Conservation (phyloP, 2,888 invertebrate genomes). For the Rhamnusium bicolor region DNA sequence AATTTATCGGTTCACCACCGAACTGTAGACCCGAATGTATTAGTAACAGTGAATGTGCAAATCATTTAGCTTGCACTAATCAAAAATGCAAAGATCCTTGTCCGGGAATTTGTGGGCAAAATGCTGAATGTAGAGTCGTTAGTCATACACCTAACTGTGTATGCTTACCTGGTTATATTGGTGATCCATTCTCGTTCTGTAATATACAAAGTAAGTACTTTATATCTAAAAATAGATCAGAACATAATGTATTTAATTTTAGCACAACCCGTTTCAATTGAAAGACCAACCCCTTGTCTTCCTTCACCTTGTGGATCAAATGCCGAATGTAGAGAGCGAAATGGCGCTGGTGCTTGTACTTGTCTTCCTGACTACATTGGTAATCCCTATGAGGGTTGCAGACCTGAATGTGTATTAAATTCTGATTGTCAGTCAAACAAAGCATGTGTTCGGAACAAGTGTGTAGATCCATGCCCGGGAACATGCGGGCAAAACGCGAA, state of each 20-base stretch:
- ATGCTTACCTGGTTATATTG: slow-evolving; percentile 75
- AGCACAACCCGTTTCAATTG: slow-evolving; percentile 60
- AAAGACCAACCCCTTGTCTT: slow-evolving; percentile 75
- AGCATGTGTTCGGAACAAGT: slow-evolving; percentile 83
- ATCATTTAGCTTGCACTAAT: slow-evolving; percentile 81
- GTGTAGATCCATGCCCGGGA: slow-evolving; percentile 84
- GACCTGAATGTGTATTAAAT: slow-evolving; percentile 87
- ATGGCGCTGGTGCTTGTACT: slow-evolving; percentile 79
- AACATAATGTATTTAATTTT: slow-evolving; percentile 35
- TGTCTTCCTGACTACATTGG: slow-evolving; percentile 84
- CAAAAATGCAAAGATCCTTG: slow-evolving; percentile 86
- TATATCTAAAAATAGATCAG: background rate
- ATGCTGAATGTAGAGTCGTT: slow-evolving; percentile 81
- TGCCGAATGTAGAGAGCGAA: slow-evolving; percentile 75
- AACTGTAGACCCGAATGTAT: slow-evolving; percentile 84
- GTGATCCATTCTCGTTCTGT: slow-evolving; percentile 80
- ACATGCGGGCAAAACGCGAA: slow-evolving; percentile 85
- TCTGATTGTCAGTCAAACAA: slow-evolving; percentile 80
- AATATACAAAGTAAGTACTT: slow-evolving; percentile 41
- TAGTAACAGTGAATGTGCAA: slow-evolving; percentile 81
- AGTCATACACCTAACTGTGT: slow-evolving; percentile 82
- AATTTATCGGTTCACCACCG: slow-evolving; percentile 78
- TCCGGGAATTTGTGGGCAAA: slow-evolving; percentile 81
- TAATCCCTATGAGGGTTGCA: slow-evolving; percentile 84
- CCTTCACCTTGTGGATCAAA: slow-evolving; percentile 87